Percentiles rank a stretch among this genome's conserved stretches.
phyloP scores from a whole-genome alignment of 92 coral and sea anemone species.

The Parazoanthus darwini region DNA sequence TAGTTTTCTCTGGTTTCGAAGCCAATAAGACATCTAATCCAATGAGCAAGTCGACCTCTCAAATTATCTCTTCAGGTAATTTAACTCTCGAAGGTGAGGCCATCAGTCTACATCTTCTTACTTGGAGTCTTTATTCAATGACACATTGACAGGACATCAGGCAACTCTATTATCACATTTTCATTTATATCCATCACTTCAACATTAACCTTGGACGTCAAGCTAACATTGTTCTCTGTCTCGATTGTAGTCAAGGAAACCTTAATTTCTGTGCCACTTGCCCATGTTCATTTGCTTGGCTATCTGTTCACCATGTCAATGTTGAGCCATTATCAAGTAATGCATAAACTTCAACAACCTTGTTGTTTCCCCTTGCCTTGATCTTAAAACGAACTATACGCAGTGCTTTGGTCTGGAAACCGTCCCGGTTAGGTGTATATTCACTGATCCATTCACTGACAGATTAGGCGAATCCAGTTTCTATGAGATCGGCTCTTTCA shows the following conservation, averaged over 20 bases:
- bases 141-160: slow-evolving; percentile 45
- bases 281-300: slow-evolving; percentile 35
- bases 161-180: slow-evolving; percentile 52
- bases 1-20: slow-evolving; percentile 52
- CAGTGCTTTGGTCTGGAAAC: slow-evolving; percentile 7
- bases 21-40: slow-evolving; percentile 59
- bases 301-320: slow-evolving; percentile 53
- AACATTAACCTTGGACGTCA: slow-evolving; percentile 33
- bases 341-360: slow-evolving; percentile 39
- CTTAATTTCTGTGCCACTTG: slow-evolving; percentile 20
- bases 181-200: slow-evolving; percentile 58
- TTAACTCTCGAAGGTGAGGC: slow-evolving; percentile 55
- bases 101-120: slow-evolving; percentile 61
- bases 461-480: not conserved
- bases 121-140: not conserved
- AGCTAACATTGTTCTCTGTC: slow-evolving; percentile 32
- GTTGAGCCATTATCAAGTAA: slow-evolving; percentile 56
- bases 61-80: slow-evolving; percentile 18
- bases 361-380: slow-evolving; percentile 42
- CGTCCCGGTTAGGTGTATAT: not conserved
- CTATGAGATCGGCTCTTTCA: not conserved
- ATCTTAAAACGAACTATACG: slow-evolving; percentile 56
- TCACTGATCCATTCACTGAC: not conserved
- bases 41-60: slow-evolving; percentile 52
- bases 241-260: slow-evolving; percentile 52